These are phyloP conservation scores for Heliconius hewitsoni DNA, from an alignment of 1,140 invertebrate species.

Conservation along the genomic window DNA sequence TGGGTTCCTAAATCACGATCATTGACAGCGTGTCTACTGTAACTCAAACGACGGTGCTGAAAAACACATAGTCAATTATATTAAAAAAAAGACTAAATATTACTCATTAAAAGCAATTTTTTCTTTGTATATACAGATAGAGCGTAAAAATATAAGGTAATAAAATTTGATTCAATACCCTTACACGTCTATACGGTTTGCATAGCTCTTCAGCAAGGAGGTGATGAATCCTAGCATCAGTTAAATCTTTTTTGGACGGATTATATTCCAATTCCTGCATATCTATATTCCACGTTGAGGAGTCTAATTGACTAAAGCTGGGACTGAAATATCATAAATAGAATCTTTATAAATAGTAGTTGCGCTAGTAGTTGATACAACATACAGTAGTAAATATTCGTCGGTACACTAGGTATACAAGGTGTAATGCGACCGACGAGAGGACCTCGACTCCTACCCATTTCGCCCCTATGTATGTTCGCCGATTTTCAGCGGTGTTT, in stretches of 20 bases:
- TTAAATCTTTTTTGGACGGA: conserved; percentile 94
- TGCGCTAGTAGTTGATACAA: not conserved
- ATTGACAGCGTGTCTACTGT: conserved; percentile 94
- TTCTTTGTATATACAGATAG: not conserved
- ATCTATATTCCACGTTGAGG: conserved; percentile 93
- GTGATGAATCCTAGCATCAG: conserved; percentile 96
- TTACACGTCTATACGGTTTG: conserved; percentile 93
- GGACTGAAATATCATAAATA: conserved; percentile 79
- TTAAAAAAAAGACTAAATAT: not conserved
- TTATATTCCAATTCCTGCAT: conserved; percentile 96
- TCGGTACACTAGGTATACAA: too few species aligned
- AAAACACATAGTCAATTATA: conserved; percentile 11
- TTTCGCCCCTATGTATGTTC: too few species aligned
- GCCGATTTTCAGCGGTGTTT: too few species aligned
- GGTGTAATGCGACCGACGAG: too few species aligned
- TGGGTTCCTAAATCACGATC: conserved; percentile 92
- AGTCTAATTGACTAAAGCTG: conserved; percentile 90
- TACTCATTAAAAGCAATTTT: not conserved
- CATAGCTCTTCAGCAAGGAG: conserved; percentile 94
- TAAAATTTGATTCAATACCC: conserved; percentile 49
- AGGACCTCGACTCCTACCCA: too few species aligned
- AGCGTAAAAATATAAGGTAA: not conserved
- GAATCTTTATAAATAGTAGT: not conserved
- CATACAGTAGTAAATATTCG: too few species aligned
- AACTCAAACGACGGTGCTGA: conserved; percentile 93